phyloP scores from a whole-genome alignment of 1,140 invertebrate species.

The Ephestia elutella region DNA sequence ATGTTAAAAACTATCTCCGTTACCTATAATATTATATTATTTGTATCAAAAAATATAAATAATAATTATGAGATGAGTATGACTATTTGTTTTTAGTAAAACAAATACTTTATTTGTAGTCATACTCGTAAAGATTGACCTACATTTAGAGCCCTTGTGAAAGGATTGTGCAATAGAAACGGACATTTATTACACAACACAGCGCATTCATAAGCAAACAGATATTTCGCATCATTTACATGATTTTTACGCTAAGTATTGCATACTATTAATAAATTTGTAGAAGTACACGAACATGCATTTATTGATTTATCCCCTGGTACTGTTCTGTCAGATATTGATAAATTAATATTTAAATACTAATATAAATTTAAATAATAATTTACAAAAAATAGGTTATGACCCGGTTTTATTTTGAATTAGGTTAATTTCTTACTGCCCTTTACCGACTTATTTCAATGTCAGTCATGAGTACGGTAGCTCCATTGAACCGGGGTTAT shows the following conservation, averaged over 20 bases:
- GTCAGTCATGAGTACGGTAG: conserved; percentile 72
- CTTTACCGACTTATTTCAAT: conserved; percentile 74
- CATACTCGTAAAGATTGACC: conserved; percentile 68
- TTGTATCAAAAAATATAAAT: neutral
- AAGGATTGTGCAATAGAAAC: conserved; percentile 74
- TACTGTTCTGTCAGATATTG: too few relatives aligned
- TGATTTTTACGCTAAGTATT: conserved; percentile 26
- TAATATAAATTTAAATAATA: conserved; percentile 3
- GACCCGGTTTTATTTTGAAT: conserved; percentile 58
- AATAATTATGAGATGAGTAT: neutral
- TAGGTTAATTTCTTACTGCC: conserved; percentile 68
- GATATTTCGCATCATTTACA: conserved; percentile 63
- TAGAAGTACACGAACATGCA: conserved; percentile 30
- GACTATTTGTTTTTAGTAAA: neutral
- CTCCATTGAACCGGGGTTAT: conserved; percentile 67
- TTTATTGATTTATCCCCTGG: conserved; percentile 5
- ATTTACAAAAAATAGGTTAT: conserved; percentile 47
- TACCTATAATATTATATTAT: neutral
- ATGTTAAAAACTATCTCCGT: neutral
- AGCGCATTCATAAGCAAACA: conserved; percentile 70
- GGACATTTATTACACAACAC: conserved; percentile 74
- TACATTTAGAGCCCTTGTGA: conserved; percentile 72
- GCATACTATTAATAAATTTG: conserved; percentile 27
- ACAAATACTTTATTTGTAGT: conserved; percentile 22
- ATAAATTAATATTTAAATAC: neutral